A percentile compares a stretch with the other conserved stretches of the same genome.
Evolutionary conservation across 2,113 vertebrate genomes (phyloP).

Genomic region (Maccullochella peelii): DNA sequence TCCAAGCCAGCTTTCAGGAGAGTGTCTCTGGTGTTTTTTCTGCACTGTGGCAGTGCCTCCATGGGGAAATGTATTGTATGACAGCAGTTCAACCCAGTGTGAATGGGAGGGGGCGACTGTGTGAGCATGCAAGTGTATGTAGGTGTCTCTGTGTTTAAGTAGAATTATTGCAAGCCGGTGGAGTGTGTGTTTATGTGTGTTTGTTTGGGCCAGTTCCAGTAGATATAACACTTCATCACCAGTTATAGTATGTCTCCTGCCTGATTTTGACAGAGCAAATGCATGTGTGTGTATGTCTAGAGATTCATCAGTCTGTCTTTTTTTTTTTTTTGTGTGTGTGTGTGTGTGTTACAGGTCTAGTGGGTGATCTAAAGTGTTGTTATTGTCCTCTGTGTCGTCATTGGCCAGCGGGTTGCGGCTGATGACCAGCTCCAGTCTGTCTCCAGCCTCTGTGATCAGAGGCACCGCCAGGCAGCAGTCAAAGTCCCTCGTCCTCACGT

Average conservation of each 20-base stretch:
- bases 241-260: slow-evolving; percentile 11
- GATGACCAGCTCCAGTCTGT: slow-evolving; percentile 93
- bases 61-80: neutral
- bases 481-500: slow-evolving; percentile 92
- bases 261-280: slow-evolving; percentile 20
- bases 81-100: slow-evolving; percentile 26
- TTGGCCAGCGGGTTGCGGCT: slow-evolving; percentile 90
- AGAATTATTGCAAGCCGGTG: slow-evolving; percentile 50
- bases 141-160: slow-evolving; percentile 23
- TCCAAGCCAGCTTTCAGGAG: neutral
- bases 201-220: slow-evolving; percentile 11
- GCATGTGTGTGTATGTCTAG: slow-evolving; percentile 11
- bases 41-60: neutral
- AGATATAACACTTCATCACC: slow-evolving; percentile 16
- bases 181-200: neutral
- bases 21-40: neutral
- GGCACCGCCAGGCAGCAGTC: slow-evolving; percentile 97
- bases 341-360: slow-evolving; percentile 65
- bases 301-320: neutral
- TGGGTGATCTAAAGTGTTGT: slow-evolving; percentile 72
- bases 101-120: slow-evolving; percentile 5
- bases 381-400: slow-evolving; percentile 71
- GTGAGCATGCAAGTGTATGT: slow-evolving; percentile 41
- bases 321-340: neutral
- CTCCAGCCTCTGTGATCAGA: slow-evolving; percentile 93